Conservation (phyloP, 2,888 invertebrate genomes). For the Polydrusus cervinus region DNA sequence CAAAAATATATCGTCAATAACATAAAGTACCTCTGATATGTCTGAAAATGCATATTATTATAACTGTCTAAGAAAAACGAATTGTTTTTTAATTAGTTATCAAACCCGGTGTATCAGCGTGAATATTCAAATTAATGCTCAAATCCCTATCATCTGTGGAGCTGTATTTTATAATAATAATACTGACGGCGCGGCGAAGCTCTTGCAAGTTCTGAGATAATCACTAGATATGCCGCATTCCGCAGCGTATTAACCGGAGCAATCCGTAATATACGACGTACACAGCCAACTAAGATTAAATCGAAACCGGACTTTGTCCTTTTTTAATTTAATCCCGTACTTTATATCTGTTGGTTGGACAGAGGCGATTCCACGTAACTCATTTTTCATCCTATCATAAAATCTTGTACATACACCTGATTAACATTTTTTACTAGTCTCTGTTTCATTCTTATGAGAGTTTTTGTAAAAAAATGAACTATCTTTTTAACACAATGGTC, state of each 20-base stretch:
- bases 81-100: neutral
- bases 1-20: too few species aligned
- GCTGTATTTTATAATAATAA: slow-evolving; percentile 14
- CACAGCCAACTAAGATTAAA: slow-evolving; percentile 38
- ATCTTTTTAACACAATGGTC: too few species aligned
- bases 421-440: too few species aligned
- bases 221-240: slow-evolving; percentile 60
- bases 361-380: neutral
- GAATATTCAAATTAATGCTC: neutral
- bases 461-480: too few species aligned
- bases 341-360: slow-evolving; percentile 20
- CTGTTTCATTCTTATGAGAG: too few species aligned
- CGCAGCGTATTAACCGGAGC: slow-evolving; percentile 65
- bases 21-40: too few species aligned
- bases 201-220: slow-evolving; percentile 53
- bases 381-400: neutral
- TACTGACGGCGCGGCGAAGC: slow-evolving; percentile 4
- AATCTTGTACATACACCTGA: too few species aligned
- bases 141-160: slow-evolving; percentile 9
- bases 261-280: slow-evolving; percentile 62
- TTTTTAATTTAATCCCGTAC: slow-evolving; percentile 31
- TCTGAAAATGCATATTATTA: too few species aligned
- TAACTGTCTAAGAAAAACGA: neutral
- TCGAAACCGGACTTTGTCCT: slow-evolving; percentile 39
- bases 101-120: neutral